Base-by-base conservation (phyloP, 2,113 vertebrate species). In the Puntigrus tetrazona region DNA sequence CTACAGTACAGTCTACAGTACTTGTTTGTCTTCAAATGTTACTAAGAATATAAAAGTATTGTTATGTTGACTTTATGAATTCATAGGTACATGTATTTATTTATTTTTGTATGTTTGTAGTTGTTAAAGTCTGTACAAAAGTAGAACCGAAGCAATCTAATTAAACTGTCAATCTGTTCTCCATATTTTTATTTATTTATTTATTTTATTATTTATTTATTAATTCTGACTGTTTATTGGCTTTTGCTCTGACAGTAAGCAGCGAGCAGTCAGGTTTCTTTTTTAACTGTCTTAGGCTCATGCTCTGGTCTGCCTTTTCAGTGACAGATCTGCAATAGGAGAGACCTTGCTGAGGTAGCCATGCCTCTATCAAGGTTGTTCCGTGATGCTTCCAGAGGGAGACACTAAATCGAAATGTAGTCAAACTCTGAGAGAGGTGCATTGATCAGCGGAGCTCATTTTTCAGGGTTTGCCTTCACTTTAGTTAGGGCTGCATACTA, bases 391-490 rank as follows among this genome's bases (percentile, higher is more conserved):
- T 73, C 47, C 79, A 34, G 25, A 36, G 22, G 67, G 29, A n/a
- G 38, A 74, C 41, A 80, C 69, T 29, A 63, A 85, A 73, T 50
- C 45, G 41, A 85, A 79, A 81, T 34, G 36, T 34, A 50, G 47
- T 14, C 50, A 84, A 69, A 79, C 45, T 74, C 73, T 57, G 20
- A 47, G 72, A 82, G 29, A 87, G 63, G 25, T 41, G 14, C 41
- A 25, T 76, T 47, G 47, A 83, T 85, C 75, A 75, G 9, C 55
- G 4, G 5, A 70, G 20, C 27, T 72, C 45, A 70, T 74, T 84
- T 52, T 52, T 34, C 3, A 41, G 57, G 13, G 57, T 84, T 73
- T 65, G 2, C n/a, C 52, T 72, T 76, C 27, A 61, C 36, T 50
- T 61, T 38, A 29, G 52, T 55, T 22, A 52, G 65, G 43, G 25